Evolutionary conservation across 1,140 invertebrate species (phyloP).

Genomic region (Pogonognathellus flavescens): DNA sequence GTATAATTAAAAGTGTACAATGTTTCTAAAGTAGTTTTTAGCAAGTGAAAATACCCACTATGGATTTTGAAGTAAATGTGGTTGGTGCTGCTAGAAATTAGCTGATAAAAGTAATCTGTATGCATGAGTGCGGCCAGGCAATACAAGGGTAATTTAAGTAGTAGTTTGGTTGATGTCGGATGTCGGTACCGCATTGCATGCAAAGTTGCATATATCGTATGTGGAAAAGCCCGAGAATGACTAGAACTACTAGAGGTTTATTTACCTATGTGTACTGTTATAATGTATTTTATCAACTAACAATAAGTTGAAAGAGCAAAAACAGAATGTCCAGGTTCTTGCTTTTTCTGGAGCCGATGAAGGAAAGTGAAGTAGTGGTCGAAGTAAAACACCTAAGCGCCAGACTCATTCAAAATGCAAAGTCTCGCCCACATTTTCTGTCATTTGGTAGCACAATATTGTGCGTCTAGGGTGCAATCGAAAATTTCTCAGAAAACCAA

Average conservation of each 20-base stretch:
- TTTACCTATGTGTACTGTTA: too few relatives aligned
- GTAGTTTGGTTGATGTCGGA: not conserved
- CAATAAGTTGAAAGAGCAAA: not conserved
- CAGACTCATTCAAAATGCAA: not conserved
- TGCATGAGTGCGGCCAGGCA: not conserved
- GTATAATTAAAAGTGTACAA: too few relatives aligned
- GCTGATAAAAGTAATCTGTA: not conserved
- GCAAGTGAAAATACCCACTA: too few relatives aligned
- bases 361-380: not conserved
- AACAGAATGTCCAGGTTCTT: not conserved
- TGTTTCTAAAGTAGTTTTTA: too few relatives aligned
- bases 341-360: not conserved
- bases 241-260: not conserved
- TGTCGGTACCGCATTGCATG: constrained; percentile 17
- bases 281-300: too few relatives aligned
- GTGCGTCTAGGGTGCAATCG: not conserved
- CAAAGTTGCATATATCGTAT: not conserved
- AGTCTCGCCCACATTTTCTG: not conserved
- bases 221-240: not conserved
- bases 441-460: not conserved
- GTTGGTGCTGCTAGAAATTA: too few relatives aligned
- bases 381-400: not conserved
- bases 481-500: constrained; percentile 11
- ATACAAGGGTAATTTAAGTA: not conserved
- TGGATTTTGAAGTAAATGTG: too few relatives aligned